phyloP scores from a whole-genome alignment of 2,888 invertebrate species.

The Myopa tessellatipennis region DNA sequence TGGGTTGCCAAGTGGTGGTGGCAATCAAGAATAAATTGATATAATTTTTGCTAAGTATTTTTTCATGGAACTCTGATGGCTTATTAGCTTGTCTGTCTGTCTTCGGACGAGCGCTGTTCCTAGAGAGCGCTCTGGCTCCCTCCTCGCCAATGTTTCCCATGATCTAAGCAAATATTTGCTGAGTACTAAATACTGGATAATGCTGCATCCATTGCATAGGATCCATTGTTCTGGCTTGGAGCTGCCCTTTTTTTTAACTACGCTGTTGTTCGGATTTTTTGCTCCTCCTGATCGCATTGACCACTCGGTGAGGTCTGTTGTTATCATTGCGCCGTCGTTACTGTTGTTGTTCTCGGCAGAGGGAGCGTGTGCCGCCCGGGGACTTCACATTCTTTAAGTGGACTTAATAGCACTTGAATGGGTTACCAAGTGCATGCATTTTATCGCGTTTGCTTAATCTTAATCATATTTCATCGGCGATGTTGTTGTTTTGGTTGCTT shows the following conservation, averaged over 20 bases:
- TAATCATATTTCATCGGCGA: slow-evolving; percentile 53
- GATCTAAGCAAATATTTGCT: slow-evolving; percentile 9
- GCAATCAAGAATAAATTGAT: neutral
- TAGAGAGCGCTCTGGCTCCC: no score
- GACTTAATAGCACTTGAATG: slow-evolving; percentile 54
- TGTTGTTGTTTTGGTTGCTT: slow-evolving; percentile 30
- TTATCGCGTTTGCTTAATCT: slow-evolving; percentile 60
- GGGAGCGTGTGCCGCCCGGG: slow-evolving; percentile 47
- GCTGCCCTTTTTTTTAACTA: neutral
- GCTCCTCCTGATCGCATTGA: slow-evolving; percentile 10
- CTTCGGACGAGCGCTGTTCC: neutral
- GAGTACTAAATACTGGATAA: neutral
- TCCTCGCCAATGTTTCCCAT: neutral
- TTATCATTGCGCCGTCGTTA: neutral
- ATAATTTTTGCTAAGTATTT: slow-evolving; percentile 13
- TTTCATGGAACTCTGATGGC: slow-evolving; percentile 4
- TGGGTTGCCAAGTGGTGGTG: slow-evolving; percentile 18
- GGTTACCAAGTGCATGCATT: slow-evolving; percentile 58
- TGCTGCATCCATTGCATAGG: neutral
- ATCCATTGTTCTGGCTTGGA: neutral
- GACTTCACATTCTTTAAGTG: slow-evolving; percentile 59
- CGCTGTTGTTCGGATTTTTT: neutral
- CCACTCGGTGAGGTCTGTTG: slow-evolving; percentile 36
- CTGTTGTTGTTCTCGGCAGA: slow-evolving; percentile 27
- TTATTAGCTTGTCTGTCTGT: neutral